phyloP scores from a whole-genome alignment of 2,113 vertebrate genomes.

The Indri indri region DNA sequence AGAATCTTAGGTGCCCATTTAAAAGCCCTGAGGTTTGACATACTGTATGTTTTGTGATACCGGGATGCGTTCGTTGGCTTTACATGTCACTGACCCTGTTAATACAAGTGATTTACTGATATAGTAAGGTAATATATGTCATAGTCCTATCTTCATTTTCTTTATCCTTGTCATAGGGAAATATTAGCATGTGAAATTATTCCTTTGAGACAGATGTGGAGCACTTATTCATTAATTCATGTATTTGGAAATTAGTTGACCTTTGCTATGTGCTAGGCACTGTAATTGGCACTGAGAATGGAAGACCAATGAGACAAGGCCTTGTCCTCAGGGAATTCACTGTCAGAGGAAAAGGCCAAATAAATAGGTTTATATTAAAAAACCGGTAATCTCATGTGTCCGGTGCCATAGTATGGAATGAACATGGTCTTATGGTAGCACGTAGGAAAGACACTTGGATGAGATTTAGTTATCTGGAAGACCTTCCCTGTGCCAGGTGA shows the following conservation, averaged over 20 bases:
- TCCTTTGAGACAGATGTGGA: not conserved
- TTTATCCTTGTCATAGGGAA: not conserved
- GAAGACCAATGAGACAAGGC: not conserved
- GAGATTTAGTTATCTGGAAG: not conserved
- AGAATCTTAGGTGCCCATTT: not conserved
- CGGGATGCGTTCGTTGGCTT: not conserved
- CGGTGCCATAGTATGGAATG: not conserved
- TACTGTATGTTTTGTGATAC: not conserved
- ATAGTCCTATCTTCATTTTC: not conserved
- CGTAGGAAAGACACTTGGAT: not conserved
- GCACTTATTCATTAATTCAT: not conserved
- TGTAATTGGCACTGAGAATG: not conserved
- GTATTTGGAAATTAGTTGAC: not conserved
- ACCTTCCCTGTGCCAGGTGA: not conserved
- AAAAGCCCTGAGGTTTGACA: not conserved
- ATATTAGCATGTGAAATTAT: not conserved
- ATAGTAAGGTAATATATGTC: not conserved
- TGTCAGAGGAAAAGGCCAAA: not conserved
- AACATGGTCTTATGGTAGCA: not conserved
- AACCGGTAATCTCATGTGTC: not conserved
- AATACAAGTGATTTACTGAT: not conserved
- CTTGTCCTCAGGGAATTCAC: not conserved
- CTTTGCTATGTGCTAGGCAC: not conserved
- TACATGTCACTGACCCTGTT: not conserved
- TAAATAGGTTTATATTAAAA: not conserved